phyloP scores from a whole-genome alignment of 2,888 invertebrate species.

The Stegana nigrithorax region DNA sequence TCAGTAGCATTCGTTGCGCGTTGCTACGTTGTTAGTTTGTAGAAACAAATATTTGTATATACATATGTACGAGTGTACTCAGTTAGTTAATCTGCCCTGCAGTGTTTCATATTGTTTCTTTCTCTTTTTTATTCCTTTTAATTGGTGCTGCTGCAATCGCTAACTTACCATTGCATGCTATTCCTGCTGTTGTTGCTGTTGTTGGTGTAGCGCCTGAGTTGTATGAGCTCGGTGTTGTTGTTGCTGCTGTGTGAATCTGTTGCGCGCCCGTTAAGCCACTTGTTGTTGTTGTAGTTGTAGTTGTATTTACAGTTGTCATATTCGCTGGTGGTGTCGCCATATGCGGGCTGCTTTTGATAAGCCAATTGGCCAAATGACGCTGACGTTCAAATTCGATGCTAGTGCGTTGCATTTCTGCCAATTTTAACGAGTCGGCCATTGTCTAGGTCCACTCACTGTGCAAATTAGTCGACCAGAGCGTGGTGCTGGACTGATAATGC shows the following conservation, averaged over 20 bases:
- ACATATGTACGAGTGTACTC: too few relatives aligned
- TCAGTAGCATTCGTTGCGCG: too few relatives aligned
- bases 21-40: too few relatives aligned
- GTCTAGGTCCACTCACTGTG: too few relatives aligned
- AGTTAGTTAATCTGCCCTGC: too few relatives aligned
- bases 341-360: constrained; percentile 68
- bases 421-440: constrained; percentile 65
- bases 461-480: too few relatives aligned
- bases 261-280: constrained; percentile 4
- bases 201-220: constrained; percentile 26
- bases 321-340: constrained; percentile 65
- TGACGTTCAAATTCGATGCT: constrained; percentile 69
- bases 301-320: constrained; percentile 29
- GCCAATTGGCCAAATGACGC: constrained; percentile 69
- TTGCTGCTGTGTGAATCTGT: constrained; percentile 29
- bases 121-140: not conserved
- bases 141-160: constrained; percentile 9
- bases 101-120: constrained; percentile 18
- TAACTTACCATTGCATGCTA: constrained; percentile 59
- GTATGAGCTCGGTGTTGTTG: constrained; percentile 8
- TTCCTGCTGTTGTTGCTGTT: constrained; percentile 34
- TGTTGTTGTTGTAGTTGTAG: constrained; percentile 27
- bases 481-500: too few relatives aligned
- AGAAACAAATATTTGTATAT: too few relatives aligned
- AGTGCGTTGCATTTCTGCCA: constrained; percentile 68